Conservation (phyloP, 2,113 vertebrate genomes). For the Clinocottus analis region DNA sequence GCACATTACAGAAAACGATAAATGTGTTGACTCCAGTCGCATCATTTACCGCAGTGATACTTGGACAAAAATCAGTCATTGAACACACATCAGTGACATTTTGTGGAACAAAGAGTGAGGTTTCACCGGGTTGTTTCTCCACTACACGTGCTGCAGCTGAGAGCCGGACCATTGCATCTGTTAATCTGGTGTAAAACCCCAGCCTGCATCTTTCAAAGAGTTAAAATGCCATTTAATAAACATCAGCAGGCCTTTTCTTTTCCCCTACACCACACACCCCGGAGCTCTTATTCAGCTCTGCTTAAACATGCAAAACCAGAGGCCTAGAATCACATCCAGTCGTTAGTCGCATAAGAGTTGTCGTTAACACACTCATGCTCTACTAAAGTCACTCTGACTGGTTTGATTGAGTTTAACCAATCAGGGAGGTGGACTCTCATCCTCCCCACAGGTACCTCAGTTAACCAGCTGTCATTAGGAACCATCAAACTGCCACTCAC, state of each 20-base stretch:
- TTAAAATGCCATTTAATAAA: not conserved
- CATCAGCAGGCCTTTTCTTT: not conserved
- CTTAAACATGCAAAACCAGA: not conserved
- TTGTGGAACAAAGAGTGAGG: not conserved
- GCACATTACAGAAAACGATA: not conserved
- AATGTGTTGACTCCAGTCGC: too few relatives aligned
- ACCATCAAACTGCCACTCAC: constrained; percentile 52
- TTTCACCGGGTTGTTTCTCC: not conserved
- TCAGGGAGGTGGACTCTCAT: constrained; percentile 1
- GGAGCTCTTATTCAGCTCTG: not conserved
- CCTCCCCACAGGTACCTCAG: not conserved
- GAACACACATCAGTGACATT: too few relatives aligned
- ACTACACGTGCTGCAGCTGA: not conserved
- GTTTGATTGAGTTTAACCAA: constrained; percentile 34
- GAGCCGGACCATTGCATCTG: not conserved
- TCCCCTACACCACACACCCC: not conserved
- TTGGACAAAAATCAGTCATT: not conserved
- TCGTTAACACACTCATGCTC: not conserved
- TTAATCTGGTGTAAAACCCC: too few relatives aligned
- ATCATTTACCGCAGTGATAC: not conserved
- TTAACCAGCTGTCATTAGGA: constrained; percentile 44
- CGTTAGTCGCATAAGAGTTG: not conserved
- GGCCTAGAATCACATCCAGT: not conserved
- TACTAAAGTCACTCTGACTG: constrained; percentile 2
- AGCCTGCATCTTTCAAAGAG: too few relatives aligned